Evolutionary conservation across 2,888 invertebrate species (phyloP).

Genomic region (Trichogramma dendrolimi): DNA sequence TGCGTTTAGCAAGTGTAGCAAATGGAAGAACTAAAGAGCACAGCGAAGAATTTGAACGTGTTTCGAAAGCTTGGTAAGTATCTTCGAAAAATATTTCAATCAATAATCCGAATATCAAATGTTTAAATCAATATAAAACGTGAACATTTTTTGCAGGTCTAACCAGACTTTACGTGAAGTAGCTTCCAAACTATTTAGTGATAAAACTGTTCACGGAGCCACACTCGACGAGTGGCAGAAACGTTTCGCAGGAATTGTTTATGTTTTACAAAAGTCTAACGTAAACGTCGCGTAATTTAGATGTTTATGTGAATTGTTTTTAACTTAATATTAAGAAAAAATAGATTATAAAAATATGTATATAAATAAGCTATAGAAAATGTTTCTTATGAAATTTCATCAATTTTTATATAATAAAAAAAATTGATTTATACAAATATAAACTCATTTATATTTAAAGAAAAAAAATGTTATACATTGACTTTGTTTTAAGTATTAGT

Average conservation of each 20-base stretch:
- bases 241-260: constrained; percentile 39
- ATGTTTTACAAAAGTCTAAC: constrained; percentile 37
- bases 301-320: background rate
- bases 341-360: constrained; percentile 15
- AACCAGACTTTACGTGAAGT: constrained; percentile 40
- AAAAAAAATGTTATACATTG: too few species aligned
- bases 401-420: constrained; percentile 18
- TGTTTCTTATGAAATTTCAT: constrained; percentile 18
- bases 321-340: constrained; percentile 8
- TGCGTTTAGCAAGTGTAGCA: constrained; percentile 32
- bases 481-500: too few species aligned
- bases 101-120: background rate
- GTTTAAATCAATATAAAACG: background rate
- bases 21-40: constrained; percentile 34
- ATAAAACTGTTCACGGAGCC: constrained; percentile 38
- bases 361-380: constrained; percentile 16
- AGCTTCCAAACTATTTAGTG: constrained; percentile 33
- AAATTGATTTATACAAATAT: constrained; percentile 13
- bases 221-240: constrained; percentile 44
- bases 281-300: constrained; percentile 14
- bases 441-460: background rate
- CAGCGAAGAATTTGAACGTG: constrained; percentile 35
- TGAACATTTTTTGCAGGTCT: constrained; percentile 32
- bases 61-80: constrained; percentile 37
- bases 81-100: background rate